phyloP scores from a whole-genome alignment of 2,888 invertebrate species.

The Mesoligia furuncula region DNA sequence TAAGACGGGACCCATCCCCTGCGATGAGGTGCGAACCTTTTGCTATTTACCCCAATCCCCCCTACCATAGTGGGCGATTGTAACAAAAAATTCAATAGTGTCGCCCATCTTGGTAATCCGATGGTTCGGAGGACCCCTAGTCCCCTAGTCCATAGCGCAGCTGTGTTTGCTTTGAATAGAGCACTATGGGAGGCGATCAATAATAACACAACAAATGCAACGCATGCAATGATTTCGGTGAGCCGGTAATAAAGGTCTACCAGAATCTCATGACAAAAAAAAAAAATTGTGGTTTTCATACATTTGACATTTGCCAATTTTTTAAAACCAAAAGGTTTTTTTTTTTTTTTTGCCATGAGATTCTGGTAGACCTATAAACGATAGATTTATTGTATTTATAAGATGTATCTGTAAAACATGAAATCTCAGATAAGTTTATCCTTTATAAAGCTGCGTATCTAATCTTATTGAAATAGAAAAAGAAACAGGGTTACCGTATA shows the following conservation, averaged over 20 bases:
- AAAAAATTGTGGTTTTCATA: no score
- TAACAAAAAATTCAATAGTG: slow-evolving; percentile 47
- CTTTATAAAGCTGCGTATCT: slow-evolving; percentile 73
- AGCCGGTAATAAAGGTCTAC: no score
- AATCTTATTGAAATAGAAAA: slow-evolving; percentile 79
- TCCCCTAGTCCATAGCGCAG: slow-evolving; percentile 40
- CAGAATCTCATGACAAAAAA: no score
- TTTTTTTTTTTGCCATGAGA: no score
- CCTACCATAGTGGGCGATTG: slow-evolving; percentile 22
- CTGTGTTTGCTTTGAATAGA: slow-evolving; percentile 45
- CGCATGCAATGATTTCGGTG: slow-evolving; percentile 9
- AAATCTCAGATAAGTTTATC: slow-evolving; percentile 74
- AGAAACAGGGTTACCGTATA: slow-evolving; percentile 70
- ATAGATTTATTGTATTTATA: slow-evolving; percentile 60
- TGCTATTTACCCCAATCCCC: slow-evolving; percentile 55
- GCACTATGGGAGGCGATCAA: slow-evolving; percentile 19
- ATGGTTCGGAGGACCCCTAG: slow-evolving; percentile 34
- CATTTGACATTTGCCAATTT: no score
- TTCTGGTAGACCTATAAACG: no score
- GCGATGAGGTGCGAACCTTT: slow-evolving; percentile 57
- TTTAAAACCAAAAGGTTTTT: no score
- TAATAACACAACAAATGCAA: slow-evolving; percentile 33
- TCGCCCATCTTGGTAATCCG: slow-evolving; percentile 28
- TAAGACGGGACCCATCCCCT: slow-evolving; percentile 39
- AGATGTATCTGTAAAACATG: slow-evolving; percentile 71